Conservation (phyloP, 2,113 vertebrate genomes). For the Podilymbus podiceps region DNA sequence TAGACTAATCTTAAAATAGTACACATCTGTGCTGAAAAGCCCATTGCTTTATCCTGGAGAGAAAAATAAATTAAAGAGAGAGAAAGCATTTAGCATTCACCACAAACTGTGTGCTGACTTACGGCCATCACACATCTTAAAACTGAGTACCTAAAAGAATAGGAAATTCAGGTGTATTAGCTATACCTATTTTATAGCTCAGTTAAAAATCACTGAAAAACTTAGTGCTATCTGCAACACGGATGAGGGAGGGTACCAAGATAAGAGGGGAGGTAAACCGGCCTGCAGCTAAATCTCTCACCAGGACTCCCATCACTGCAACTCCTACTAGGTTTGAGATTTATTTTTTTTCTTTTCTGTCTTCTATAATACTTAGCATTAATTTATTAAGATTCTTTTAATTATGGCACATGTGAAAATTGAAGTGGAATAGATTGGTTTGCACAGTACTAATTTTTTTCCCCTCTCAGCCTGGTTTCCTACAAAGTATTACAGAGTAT, state of each 20-base stretch:
- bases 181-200: not conserved
- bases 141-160: not conserved
- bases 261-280: not conserved
- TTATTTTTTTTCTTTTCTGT: not conserved
- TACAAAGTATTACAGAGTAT: not conserved
- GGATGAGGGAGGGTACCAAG: not conserved
- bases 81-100: not conserved
- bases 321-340: not conserved
- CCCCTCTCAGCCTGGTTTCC: not conserved
- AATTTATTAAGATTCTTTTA: conserved; percentile 49
- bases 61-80: not conserved
- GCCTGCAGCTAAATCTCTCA: not conserved
- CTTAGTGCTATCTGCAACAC: accelerated
- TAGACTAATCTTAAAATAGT: not conserved
- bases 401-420: not conserved
- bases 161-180: not conserved
- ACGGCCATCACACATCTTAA: not conserved
- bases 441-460: conserved; percentile 4
- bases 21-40: not conserved
- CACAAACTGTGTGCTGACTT: not conserved
- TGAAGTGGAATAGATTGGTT: not conserved
- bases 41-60: not conserved
- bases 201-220: not conserved
- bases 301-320: not conserved
- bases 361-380: not conserved